Conservation (phyloP, 1,140 invertebrate genomes). For the Probaryconus sp. region DNA sequence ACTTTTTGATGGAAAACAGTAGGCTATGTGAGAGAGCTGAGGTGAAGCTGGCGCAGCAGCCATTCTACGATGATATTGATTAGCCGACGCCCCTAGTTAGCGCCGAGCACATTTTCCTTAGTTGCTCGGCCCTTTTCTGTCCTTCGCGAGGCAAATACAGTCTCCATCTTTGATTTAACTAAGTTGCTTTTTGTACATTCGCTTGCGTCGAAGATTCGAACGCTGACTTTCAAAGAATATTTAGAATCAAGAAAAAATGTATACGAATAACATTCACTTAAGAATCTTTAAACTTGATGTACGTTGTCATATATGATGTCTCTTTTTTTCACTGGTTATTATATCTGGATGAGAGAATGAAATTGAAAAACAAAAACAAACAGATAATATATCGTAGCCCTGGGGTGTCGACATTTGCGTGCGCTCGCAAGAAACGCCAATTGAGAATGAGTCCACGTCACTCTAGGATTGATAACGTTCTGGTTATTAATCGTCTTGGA, state of each 20-base stretch:
- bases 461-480: not conserved
- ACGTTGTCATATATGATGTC: too few relatives aligned
- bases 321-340: too few relatives aligned
- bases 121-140: constrained; percentile 51
- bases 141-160: constrained; percentile 31
- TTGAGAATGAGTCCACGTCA: not conserved
- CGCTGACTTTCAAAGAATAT: too few relatives aligned
- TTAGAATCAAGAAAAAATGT: too few relatives aligned
- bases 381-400: not conserved
- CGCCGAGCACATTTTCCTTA: constrained; percentile 71
- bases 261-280: too few relatives aligned
- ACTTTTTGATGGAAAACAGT: too few relatives aligned
- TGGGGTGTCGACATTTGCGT: constrained; percentile 30
- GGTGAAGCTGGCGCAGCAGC: constrained; percentile 56
- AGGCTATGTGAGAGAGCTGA: constrained; percentile 14
- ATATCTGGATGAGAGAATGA: too few relatives aligned
- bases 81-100: constrained; percentile 78
- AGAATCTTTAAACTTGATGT: too few relatives aligned
- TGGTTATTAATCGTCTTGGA: constrained; percentile 27
- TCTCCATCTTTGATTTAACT: constrained; percentile 40
- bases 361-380: not conserved
- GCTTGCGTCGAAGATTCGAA: not conserved
- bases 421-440: not conserved
- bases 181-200: constrained; percentile 32
- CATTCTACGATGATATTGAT: constrained; percentile 77